phyloP scores from a whole-genome alignment of 2,113 vertebrate genomes.

The Pseudopodoces humilis region DNA sequence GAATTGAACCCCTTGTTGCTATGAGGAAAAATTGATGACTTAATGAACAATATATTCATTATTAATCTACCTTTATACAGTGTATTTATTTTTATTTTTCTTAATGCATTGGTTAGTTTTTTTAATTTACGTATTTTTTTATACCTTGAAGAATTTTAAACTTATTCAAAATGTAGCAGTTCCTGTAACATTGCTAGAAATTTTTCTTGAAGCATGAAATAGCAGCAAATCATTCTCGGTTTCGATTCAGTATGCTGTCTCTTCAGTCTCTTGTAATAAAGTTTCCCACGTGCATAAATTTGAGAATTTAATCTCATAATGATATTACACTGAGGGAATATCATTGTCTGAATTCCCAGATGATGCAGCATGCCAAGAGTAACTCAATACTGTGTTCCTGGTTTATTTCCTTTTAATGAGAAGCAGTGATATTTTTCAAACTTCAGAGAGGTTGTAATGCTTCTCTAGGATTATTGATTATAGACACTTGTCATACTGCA shows the following conservation, averaged over 20 bases:
- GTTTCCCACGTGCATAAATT: not conserved
- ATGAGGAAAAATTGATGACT: not conserved
- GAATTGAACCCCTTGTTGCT: not conserved
- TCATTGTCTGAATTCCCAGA: not conserved
- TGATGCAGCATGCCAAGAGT: not conserved
- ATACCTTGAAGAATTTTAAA: not conserved
- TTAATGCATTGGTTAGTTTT: not conserved
- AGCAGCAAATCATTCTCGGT: not conserved
- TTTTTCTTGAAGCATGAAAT: not conserved
- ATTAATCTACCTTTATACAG: not conserved
- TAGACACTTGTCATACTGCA: not conserved
- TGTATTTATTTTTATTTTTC: not conserved
- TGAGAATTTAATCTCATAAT: rapidly evolving
- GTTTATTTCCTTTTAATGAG: not conserved
- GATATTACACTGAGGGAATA: not conserved
- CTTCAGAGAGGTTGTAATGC: not conserved
- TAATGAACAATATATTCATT: not conserved
- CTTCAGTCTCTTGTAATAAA: not conserved
- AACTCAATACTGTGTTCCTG: not conserved
- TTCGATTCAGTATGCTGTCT: not conserved
- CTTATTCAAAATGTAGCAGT: not conserved
- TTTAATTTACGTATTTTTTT: not conserved
- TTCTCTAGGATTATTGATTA: not conserved
- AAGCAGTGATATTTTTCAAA: not conserved
- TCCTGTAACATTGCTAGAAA: not conserved